A percentile compares a stretch with the other conserved stretches of the same genome.
Conservation (phyloP, 1,140 invertebrate species). For the Tachypleus tridentatus region DNA sequence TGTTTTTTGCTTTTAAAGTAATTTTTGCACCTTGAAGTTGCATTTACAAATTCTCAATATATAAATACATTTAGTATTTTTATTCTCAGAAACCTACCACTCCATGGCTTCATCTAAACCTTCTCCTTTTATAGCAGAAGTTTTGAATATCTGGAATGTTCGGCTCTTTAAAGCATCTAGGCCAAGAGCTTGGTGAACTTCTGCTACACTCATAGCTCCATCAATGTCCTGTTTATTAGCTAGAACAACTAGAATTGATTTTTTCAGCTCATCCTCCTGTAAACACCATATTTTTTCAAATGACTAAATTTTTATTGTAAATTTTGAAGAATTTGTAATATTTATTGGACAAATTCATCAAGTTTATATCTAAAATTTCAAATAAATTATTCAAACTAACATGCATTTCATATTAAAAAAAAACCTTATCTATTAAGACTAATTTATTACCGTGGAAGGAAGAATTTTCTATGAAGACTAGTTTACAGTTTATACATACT, state of each 20-base stretch:
- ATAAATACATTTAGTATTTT: too few species aligned
- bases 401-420: too few species aligned
- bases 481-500: too few species aligned
- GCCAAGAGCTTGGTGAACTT: conserved; percentile 92
- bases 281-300: conserved; percentile 7
- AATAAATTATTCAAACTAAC: too few species aligned
- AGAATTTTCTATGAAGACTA: too few species aligned
- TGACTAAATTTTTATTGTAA: neutral
- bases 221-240: conserved; percentile 99
- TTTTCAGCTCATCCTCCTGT: conserved; percentile 92
- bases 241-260: conserved; percentile 86
- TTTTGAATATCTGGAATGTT: conserved; percentile 99
- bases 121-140: conserved; percentile 96
- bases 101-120: conserved; percentile 98
- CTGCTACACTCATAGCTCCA: conserved; percentile 86
- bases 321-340: neutral
- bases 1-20: conserved; percentile 7
- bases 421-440: too few species aligned
- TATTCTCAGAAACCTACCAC: conserved; percentile 46
- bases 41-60: conserved; percentile 5
- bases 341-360: neutral
- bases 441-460: too few species aligned
- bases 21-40: neutral
- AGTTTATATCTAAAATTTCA: conserved; percentile 9
- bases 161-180: conserved; percentile 88